Evolutionary conservation across 2,888 invertebrate species (phyloP).

Genomic region (Tenthredo livida): DNA sequence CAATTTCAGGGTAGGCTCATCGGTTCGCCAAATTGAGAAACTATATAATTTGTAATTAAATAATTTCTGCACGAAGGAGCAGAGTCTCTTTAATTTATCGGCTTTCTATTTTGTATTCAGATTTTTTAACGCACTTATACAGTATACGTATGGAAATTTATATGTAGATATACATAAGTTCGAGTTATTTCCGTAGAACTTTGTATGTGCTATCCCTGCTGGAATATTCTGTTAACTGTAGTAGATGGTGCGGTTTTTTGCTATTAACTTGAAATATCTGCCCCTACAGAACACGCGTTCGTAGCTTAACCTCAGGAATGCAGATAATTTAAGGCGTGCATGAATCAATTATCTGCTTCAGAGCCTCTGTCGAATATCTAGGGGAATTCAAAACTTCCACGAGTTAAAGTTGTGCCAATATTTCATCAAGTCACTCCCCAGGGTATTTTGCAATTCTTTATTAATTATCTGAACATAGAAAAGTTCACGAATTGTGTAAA

Average conservation of each 20-base stretch:
- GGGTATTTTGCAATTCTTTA: not conserved
- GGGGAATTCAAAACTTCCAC: not conserved
- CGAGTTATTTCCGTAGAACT: not conserved
- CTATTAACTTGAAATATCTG: conserved; percentile 24
- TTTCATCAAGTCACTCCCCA: not conserved
- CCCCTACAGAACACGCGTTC: conserved; percentile 11
- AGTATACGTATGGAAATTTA: not conserved
- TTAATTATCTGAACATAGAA: conserved; percentile 10
- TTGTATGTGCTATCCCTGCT: not conserved
- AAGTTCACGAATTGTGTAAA: not conserved
- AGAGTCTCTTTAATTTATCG: not conserved
- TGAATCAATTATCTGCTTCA: conserved; percentile 36
- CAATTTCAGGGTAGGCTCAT: not conserved
- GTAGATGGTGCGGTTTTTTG: conserved; percentile 4
- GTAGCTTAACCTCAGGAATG: conserved; percentile 22
- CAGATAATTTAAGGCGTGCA: conserved; percentile 31
- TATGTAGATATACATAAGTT: not conserved
- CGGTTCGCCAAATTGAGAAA: not conserved
- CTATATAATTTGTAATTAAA: not conserved
- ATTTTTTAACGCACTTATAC: not conserved
- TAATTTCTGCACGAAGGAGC: not conserved
- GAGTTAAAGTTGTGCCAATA: conserved; percentile 21
- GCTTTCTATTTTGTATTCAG: not conserved
- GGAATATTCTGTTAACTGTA: conserved; percentile 26
- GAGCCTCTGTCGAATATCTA: conserved; percentile 10